phyloP scores from a whole-genome alignment of 2,797 vertebrate genomes.

The Rousettus madagascariensis region DNA sequence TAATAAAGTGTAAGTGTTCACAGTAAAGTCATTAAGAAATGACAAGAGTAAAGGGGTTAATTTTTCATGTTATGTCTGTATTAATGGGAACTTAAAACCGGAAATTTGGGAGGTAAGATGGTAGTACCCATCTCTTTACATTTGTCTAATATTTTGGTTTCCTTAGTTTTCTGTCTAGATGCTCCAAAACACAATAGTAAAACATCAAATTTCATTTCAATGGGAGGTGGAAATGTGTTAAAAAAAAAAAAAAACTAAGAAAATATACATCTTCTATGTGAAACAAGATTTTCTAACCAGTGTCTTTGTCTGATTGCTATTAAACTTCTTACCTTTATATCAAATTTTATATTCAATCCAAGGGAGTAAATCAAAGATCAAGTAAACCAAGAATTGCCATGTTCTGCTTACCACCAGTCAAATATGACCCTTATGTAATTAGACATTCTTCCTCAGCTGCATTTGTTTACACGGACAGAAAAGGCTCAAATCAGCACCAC shows the following conservation, averaged over 20 bases:
- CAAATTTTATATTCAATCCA: background rate
- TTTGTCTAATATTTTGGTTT: background rate
- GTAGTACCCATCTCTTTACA: background rate
- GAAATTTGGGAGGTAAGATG: background rate
- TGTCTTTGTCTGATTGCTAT: background rate
- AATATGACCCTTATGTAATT: background rate
- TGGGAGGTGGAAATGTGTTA: background rate
- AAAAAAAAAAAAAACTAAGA: background rate
- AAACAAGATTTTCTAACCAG: background rate
- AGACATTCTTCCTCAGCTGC: background rate
- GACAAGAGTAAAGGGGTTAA: background rate
- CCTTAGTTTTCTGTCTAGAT: background rate
- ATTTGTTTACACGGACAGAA: background rate
- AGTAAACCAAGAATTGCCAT: background rate
- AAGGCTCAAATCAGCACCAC: background rate
- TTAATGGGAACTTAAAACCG: background rate
- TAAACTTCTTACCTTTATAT: background rate
- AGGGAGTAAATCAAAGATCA: background rate
- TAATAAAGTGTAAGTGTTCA: background rate
- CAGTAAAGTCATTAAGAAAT: background rate
- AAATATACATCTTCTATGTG: background rate
- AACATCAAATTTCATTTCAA: background rate
- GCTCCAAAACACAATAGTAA: background rate
- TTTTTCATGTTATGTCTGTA: background rate
- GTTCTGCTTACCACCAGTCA: background rate